Evolutionary conservation across 2,888 invertebrate genomes (phyloP), one percentile per base, ranked within the genome.

Genomic region (Chironomus riparius): DNA sequence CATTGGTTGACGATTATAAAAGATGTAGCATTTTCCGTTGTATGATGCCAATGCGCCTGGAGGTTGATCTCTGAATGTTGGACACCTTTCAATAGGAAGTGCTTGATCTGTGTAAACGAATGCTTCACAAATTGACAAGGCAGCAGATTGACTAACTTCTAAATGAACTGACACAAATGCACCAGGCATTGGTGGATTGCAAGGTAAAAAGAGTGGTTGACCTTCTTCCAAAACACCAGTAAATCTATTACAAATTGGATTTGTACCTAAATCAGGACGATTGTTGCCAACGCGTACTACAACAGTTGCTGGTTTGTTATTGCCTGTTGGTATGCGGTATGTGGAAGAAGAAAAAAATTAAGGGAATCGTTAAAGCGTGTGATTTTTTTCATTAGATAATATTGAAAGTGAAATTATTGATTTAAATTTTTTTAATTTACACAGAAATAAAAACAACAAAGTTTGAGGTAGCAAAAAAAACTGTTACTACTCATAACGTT

Each of bases 41-140:
- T 96, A 96, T 0, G 95, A 95, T 0, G 95, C 95, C 0, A 95
- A 91, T 77, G 94, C 94, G 22, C 96, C 96, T 0, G 95, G 94
- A 0, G 95, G 95, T 82, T 95, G 95, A 80, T 96, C 95, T 22
- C 96, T 85, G 85, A 95, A 96, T 79, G 94, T 93, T 0, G 96
- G 96, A 81, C 96, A 96, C 72, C 95, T 87, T 83, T 96, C 96
- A 77, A 96, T 95, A 0, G 95, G 95, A 78, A 95, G 82, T 0
- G 95, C 95, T 84, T 91, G 92, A 83, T 96, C 96, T 0, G 96
- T 96, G 81, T 96, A 96, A 15, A 96, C 95, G 82, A 96, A 96
- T 0, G 95, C 93, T 83, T 96, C 96, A 82, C 96, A 96, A 12
- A 96, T 92, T 0, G 95, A 95, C 13, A 96, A 85, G 78, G 93